Evolutionary conservation across 2,797 vertebrate species (phyloP), one percentile per base, ranked within the genome.

Genomic region (Sphenopsis melanotis): DNA sequence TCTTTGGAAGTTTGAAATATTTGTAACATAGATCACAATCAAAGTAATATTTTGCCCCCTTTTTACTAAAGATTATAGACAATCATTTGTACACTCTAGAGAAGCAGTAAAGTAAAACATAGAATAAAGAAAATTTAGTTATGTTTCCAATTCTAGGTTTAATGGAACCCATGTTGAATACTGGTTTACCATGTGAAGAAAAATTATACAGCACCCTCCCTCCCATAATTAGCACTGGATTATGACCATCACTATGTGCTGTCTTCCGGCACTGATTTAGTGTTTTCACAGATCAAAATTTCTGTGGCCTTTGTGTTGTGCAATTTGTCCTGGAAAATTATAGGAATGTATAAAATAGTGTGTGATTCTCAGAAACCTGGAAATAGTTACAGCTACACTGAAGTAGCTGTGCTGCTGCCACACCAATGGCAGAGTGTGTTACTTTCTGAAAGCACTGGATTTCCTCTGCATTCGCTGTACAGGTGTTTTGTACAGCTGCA

Each of bases 21-120:
- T 72, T 64, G 1, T 29, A 78, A 42, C 0, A 0, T 63, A 55
- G 12, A 57, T 59, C 12, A 34, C 15, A 71, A 63, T 8, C 39
- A 36, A 15, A 55, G 44, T n/a, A 10, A 36, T 24, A 15, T 59
- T 66, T 70, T 8, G 1, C 1, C 4, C 1, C 3, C 11, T 13
- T 22, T 49, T 4, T 32, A 26, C 69, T 46, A 37, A 32, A 36
- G 9, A 27, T 59, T 75, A 19, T 17, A 27, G 34, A 23, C 6
- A 36, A 78, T 12, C 12, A 56, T 49, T 80, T 13, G 8, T 47
- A 30, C 2, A 10, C 5, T 76, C 12, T 26, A 57, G 49, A 60
- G 15, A 52, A 68, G 3, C 8, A 50, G 6, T 16, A 86, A 63
- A 5, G 4, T 20, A 24, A 6, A 79, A 47, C 2, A 85, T 4